These are phyloP conservation scores for Hermetia illucens DNA, from an alignment of 1,140 invertebrate genomes.

Conservation along the genomic window DNA sequence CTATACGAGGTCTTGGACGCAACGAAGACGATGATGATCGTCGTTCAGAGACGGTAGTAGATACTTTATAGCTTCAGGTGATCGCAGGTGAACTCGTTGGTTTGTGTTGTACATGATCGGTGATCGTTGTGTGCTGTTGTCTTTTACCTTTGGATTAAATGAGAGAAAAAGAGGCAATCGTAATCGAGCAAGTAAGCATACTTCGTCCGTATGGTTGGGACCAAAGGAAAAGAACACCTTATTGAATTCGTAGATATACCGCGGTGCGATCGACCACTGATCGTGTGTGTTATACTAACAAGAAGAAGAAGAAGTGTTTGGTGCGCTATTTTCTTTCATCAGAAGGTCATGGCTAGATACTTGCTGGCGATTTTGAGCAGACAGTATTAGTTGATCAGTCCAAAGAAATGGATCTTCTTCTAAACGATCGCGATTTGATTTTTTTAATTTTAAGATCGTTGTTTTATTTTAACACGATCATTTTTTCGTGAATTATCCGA, in stretches of 20 bases:
- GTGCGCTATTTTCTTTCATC: conserved; percentile 17
- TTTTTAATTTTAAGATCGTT: not conserved
- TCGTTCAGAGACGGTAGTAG: too few relatives aligned
- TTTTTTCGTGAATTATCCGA: not conserved
- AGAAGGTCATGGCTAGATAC: conserved; percentile 25
- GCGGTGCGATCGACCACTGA: too few relatives aligned
- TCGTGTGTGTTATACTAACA: not conserved
- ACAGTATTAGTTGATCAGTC: conserved; percentile 21
- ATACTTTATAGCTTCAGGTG: too few relatives aligned
- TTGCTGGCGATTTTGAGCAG: conserved; percentile 19
- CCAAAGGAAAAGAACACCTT: not conserved
- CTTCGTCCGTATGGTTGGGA: too few relatives aligned
- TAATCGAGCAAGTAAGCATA: not conserved
- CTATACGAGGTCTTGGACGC: too few relatives aligned
- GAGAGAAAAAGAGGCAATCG: not conserved
- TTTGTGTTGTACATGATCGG: too few relatives aligned
- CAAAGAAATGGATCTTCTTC: conserved; percentile 17
- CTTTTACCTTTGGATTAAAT: not conserved
- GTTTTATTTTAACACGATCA: not conserved
- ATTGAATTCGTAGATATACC: too few relatives aligned
- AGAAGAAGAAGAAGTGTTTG: too few relatives aligned
- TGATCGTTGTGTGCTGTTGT: too few relatives aligned
- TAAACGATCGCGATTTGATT: conserved; percentile 4
- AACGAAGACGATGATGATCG: too few relatives aligned
- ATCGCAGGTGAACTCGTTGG: too few relatives aligned